Conservation (phyloP, 1,140 invertebrate species). For the Hyles euphorbiae region DNA sequence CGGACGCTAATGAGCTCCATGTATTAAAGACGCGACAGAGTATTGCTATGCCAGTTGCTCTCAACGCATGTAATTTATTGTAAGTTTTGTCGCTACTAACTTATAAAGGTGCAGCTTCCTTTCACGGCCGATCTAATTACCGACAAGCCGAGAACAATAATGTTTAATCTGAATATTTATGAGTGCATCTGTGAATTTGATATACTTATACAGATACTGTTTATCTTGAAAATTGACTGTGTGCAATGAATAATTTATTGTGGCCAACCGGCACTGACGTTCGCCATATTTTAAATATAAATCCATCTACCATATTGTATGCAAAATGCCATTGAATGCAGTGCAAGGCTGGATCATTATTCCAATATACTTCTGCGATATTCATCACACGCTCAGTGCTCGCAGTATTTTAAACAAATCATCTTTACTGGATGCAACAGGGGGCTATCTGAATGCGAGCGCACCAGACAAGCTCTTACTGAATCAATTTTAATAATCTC, state of each 20-base stretch:
- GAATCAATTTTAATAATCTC: slow-evolving; percentile 65
- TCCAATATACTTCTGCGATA: slow-evolving; percentile 68
- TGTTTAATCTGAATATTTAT: slow-evolving; percentile 73
- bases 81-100: slow-evolving; percentile 60
- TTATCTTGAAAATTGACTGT: slow-evolving; percentile 72
- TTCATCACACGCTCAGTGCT: slow-evolving; percentile 61
- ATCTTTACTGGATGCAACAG: slow-evolving; percentile 53
- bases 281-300: slow-evolving; percentile 74
- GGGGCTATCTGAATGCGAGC: slow-evolving; percentile 11
- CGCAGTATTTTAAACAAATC: slow-evolving; percentile 72
- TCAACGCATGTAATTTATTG: slow-evolving; percentile 54
- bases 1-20: slow-evolving; percentile 43
- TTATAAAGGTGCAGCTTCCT: slow-evolving; percentile 63
- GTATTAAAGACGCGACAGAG: slow-evolving; percentile 28
- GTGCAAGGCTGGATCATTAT: slow-evolving; percentile 73
- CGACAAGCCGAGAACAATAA: slow-evolving; percentile 71
- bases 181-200: slow-evolving; percentile 67
- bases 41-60: slow-evolving; percentile 6
- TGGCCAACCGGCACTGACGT: slow-evolving; percentile 68
- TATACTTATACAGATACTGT: slow-evolving; percentile 50
- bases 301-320: slow-evolving; percentile 74
- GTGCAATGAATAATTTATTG: slow-evolving; percentile 73
- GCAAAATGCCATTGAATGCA: slow-evolving; percentile 74
- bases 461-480: slow-evolving; percentile 28
- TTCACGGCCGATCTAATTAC: slow-evolving; percentile 74